Evolutionary conservation across 1,140 invertebrate species (phyloP), one percentile per base, ranked within the genome.

Genomic region (Druon quercuslanigerum): DNA sequence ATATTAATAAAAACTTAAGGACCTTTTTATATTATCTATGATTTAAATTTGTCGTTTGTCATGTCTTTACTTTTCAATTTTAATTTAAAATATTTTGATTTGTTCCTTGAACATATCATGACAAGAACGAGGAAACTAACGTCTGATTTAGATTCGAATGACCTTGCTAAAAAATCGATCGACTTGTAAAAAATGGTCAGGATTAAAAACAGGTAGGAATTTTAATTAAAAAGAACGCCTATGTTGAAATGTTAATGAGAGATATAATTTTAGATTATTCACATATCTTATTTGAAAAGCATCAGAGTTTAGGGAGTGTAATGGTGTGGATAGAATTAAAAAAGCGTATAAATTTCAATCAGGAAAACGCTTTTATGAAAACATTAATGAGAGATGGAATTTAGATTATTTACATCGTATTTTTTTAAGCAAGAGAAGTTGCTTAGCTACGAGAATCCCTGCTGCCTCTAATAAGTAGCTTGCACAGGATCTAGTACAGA

Each of bases 131-230:
- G 40, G 25, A 12, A 60, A 60, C 25, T 66, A 25, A 66, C 60
- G 40, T 66, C 60, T 66, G 25, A 66, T 66, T 66, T 66, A 14
- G 25, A 66, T 40, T 40, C 20, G 8, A 66, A 40, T 33, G 14
- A 66, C 60, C 60, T 66, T 40, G 33, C 14, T 33, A 66, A 66
- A 66, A 66, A 66, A 66, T 40, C 17, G 14, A 66, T 66, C 40
- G 12, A 66, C 25, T 66, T 14, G 25, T 7, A 66, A 66, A 46
- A 40, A 40, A 66, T 40, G 4, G 7, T 13, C 2, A 6, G 20
- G 57, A 60, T 33, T 60, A 33, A 60, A 60, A 60, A 57, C 16
- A 16, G 40, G 19, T 33, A 66, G 40, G n/a, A 40, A 66, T 66
- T 66, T 66, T 5, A 66, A 66, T 66, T 66, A n/a, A 12, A 25